Evolutionary conservation across 2,888 invertebrate genomes (phyloP), one percentile per base, ranked within the genome.

Genomic region (Volucella zonaria): DNA sequence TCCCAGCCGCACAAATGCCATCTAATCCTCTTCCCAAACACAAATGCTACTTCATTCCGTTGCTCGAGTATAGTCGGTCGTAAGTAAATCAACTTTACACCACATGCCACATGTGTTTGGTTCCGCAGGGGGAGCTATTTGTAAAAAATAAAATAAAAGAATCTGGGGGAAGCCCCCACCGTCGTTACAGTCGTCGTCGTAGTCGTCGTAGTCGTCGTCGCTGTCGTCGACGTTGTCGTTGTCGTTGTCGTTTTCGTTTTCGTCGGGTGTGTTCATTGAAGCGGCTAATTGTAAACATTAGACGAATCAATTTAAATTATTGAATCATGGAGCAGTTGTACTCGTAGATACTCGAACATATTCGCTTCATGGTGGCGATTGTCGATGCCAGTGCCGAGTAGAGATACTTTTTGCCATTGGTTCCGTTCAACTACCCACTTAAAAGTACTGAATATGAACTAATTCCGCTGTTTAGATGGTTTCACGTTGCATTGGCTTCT

Each of bases 231-330:
- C 38, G 45, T 2, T 4, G 23, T 6, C 31, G 31, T 31, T 1
- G 31, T 1, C 31, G 31, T 31, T 31, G 31, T 31, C 31, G 31
- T 31, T 31, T 31, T 31, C 31, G 31, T 31, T 6, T 31, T 31
- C 31, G 38, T 51, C 42, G 61, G 59, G 54, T 42, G 31, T 76
- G 62, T 56, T 66, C 59, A 77, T 66, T 85, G 71, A 67, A 77
- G 85, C 85, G 73, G 68, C 77, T 85, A 81, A 85, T 85, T 85
- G 85, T 81, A 85, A 85, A 85, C 81, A 85, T 77, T 85, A 85
- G 81, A 76, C 76, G 76, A 85, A 85, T 81, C 85, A 81, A 85
- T 85, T 85, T 85, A 77, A 85, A 81, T 85, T 81, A 81, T 81
- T 68, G 67, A 77, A 76, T 81, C 68, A 70, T 75, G 66, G 61